Base-by-base conservation (phyloP, 2,888 invertebrate genomes). In the Patella depressa region DNA sequence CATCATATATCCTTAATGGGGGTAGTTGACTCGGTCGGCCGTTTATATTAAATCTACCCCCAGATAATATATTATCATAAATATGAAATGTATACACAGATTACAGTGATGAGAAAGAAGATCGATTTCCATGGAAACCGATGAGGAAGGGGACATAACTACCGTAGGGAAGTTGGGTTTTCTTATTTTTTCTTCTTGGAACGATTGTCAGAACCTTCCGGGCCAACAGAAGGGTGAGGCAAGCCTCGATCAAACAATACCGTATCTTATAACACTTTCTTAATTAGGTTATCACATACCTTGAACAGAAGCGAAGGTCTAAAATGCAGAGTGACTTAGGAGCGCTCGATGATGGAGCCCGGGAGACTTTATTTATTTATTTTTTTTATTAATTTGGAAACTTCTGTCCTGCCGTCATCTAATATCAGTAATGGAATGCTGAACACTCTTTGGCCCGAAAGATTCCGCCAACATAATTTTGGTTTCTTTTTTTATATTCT, bases 371-470 rank as follows among this genome's bases (percentile, higher is more conserved):
- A 65, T 65, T 65, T 65, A 65, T 65, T 65, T 65, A 59, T 65
- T 65, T 65, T 24, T 29, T 29, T 29, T 29, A 11, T 19, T 15
- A 65, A 65, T 65, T 65, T 65, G 11, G 65, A 71, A 77, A 75
- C 77, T 77, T 77, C 75, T 73, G 75, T 77, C 72, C 74, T 72
- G 54, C 54, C 72, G 57, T 55, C 71, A 75, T 75, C 74, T 74
- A 74, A 69, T 69, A 54, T 65, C 71, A 77, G 73, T 73, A 82
- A 84, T 87, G 88, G 88, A 88, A 88, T 88, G 88, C 83, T 87
- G 78, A 82, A 82, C 83, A 86, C 87, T 88, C 88, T 87, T 88
- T 88, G 88, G 87, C 88, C 87, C 83, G 86, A 81, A 84, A 86
- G 79, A 84, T 81, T 85, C 82, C 82, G 76, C 80, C 82, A 59